A percentile compares a stretch with the other conserved stretches of the same genome.
phyloP scores from a whole-genome alignment of 1,140 invertebrate species.

The Penaeus japonicus region DNA sequence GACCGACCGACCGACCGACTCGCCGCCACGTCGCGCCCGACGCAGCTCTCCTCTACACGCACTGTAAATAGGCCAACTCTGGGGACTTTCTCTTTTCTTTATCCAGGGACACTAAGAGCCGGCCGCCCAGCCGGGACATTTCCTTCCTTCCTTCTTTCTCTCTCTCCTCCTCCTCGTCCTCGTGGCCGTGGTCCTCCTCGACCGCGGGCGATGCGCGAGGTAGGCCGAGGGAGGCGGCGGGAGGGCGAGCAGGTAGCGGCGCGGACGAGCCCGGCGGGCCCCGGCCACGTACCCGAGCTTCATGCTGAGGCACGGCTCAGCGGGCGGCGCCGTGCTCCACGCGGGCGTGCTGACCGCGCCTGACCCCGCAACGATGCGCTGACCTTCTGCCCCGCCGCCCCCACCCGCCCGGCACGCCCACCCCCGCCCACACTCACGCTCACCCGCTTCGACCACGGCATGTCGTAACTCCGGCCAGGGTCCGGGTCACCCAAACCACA shows the following conservation, averaged over 20 bases:
- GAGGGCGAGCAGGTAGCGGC: background rate
- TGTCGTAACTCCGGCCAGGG: conserved; percentile 22
- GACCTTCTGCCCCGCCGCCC: conserved; percentile 13
- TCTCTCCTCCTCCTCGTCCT: too few relatives aligned
- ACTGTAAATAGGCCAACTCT: too few relatives aligned
- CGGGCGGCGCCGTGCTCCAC: background rate
- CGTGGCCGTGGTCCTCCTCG: too few relatives aligned
- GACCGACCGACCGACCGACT: too few relatives aligned
- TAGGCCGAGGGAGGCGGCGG: background rate
- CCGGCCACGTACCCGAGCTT: background rate
- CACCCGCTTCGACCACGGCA: conserved; percentile 6
- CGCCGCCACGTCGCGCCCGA: too few relatives aligned
- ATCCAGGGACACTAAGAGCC: too few relatives aligned
- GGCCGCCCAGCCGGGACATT: too few relatives aligned
- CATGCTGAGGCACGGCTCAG: background rate
- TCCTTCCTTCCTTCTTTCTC: too few relatives aligned
- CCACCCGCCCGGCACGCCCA: conserved; percentile 26
- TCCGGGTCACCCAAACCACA: background rate
- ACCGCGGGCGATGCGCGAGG: background rate
- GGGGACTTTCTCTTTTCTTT: too few relatives aligned
- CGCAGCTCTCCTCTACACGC: too few relatives aligned
- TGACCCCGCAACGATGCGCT: conserved; percentile 27
- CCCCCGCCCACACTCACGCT: conserved; percentile 35
- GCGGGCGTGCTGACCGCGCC: conserved; percentile 26
- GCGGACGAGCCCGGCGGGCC: background rate